Conservation (phyloP, 2,888 invertebrate genomes). For the Stramonita haemastoma region DNA sequence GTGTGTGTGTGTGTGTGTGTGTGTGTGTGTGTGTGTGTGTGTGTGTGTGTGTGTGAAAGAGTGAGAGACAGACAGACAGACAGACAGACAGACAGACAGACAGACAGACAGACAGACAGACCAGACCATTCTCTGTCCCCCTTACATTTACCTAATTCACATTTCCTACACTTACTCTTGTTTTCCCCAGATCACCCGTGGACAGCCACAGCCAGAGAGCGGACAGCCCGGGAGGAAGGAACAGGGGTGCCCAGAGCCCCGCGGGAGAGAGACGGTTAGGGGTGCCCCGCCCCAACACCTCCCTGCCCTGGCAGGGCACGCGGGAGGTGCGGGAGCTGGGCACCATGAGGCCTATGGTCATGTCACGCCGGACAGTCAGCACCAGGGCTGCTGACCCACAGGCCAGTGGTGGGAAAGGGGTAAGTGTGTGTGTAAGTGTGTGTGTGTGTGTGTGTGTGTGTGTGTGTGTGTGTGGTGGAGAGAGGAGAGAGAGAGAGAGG, state of each 20-base stretch:
- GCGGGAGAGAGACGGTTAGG: neutral
- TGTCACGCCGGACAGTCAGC: neutral
- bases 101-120: too few species aligned
- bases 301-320: neutral
- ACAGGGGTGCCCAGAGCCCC: neutral
- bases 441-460: neutral
- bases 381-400: neutral
- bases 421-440: neutral
- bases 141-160: too few species aligned
- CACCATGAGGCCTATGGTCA: conserved; percentile 33
- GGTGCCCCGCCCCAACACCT: neutral
- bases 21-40: too few species aligned
- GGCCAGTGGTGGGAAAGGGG: neutral
- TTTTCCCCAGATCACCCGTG: neutral
- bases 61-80: too few species aligned
- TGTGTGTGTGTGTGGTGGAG: too few species aligned
- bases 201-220: neutral
- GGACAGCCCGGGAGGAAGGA: neutral
- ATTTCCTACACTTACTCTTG: too few species aligned
- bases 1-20: too few species aligned
- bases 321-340: conserved; percentile 26
- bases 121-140: too few species aligned
- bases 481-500: too few species aligned
- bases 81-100: too few species aligned
- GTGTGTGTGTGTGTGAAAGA: too few species aligned